phyloP scores from a whole-genome alignment of 2,113 vertebrate genomes.

The Perca schrenkii region DNA sequence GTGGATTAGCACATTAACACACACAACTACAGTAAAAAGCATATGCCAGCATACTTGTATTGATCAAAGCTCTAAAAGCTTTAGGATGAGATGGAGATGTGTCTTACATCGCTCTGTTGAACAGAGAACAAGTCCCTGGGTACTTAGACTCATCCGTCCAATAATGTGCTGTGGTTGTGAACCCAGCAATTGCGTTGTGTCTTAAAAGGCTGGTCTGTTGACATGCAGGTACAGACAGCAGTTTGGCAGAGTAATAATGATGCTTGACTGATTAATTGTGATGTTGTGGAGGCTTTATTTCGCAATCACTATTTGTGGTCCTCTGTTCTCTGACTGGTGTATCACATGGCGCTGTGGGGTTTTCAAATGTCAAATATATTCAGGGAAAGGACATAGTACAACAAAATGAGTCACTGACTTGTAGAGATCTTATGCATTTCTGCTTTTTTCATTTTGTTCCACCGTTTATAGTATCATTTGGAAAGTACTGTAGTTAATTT shows the following conservation, averaged over 20 bases:
- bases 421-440: neutral
- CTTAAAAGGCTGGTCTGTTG: conserved; percentile 23
- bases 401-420: neutral
- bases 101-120: conserved; percentile 53
- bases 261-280: conserved; percentile 35
- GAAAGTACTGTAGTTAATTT: conserved; percentile 48
- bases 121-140: conserved; percentile 26
- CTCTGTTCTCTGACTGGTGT: neutral
- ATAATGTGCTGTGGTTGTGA: conserved; percentile 27
- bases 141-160: conserved; percentile 40
- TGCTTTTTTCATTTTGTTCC: neutral
- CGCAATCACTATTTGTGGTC: conserved; percentile 21
- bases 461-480: conserved; percentile 18
- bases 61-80: conserved; percentile 58
- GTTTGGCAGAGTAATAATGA: conserved; percentile 4
- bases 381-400: conserved; percentile 5
- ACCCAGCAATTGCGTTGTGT: conserved; percentile 38
- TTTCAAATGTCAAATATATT: conserved; percentile 24
- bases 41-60: conserved; percentile 34
- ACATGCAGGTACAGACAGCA: conserved; percentile 20
- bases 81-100: conserved; percentile 38
- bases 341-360: conserved; percentile 5
- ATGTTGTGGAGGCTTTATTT: conserved; percentile 32
- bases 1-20: conserved; percentile 74
- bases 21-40: conserved; percentile 43